Evolutionary conservation across 2,888 invertebrate species (phyloP).

Genomic region (Drosophila mercatorum): DNA sequence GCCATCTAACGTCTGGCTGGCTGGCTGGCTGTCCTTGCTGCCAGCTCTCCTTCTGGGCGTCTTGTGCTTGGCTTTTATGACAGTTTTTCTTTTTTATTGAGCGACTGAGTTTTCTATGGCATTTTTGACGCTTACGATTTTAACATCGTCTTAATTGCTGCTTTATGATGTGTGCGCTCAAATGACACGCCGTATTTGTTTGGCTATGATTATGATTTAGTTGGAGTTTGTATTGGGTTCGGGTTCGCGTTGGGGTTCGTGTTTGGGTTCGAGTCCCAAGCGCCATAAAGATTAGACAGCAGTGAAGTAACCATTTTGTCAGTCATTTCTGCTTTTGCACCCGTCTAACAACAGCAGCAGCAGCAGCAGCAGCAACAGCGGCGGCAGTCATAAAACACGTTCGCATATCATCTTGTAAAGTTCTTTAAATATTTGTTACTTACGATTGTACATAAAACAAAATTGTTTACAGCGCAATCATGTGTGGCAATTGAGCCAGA

Average conservation of each 20-base stretch:
- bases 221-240: background rate
- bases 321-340: slow-evolving; percentile 50
- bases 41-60: background rate
- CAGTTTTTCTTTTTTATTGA: slow-evolving; percentile 73
- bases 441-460: slow-evolving; percentile 58
- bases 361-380: slow-evolving; percentile 10
- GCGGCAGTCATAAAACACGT: slow-evolving; percentile 57
- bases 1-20: slow-evolving; percentile 22
- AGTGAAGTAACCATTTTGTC: slow-evolving; percentile 53
- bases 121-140: slow-evolving; percentile 78
- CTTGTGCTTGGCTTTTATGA: slow-evolving; percentile 57
- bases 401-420: slow-evolving; percentile 72
- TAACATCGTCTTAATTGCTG: slow-evolving; percentile 78
- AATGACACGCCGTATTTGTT: slow-evolving; percentile 74
- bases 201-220: slow-evolving; percentile 74
- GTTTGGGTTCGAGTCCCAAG: slow-evolving; percentile 10
- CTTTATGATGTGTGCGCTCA: slow-evolving; percentile 76
- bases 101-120: slow-evolving; percentile 69
- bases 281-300: slow-evolving; percentile 72
- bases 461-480: slow-evolving; percentile 68
- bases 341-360: slow-evolving; percentile 29
- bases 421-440: slow-evolving; percentile 73
- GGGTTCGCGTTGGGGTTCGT: slow-evolving; percentile 3
- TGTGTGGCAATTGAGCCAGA: slow-evolving; percentile 51
- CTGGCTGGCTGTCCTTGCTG: slow-evolving; percentile 14